phyloP scores from a whole-genome alignment of 2,888 invertebrate species.

The Caenorhabditis sulstoni region DNA sequence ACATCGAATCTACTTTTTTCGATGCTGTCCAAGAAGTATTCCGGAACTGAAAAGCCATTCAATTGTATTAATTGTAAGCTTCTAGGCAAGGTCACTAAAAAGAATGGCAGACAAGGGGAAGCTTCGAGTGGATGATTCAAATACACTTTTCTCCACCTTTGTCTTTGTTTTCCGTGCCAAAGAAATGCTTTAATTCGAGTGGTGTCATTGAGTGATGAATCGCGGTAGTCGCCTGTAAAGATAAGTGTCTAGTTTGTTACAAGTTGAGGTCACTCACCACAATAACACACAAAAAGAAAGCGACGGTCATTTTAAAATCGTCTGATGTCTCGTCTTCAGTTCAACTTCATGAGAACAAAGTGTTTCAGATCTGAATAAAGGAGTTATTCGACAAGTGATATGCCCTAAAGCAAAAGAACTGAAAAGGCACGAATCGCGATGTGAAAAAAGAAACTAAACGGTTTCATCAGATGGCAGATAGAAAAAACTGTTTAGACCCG shows the following conservation, averaged over 20 bases:
- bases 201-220: slow-evolving; percentile 57
- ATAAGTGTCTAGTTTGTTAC: slow-evolving; percentile 6
- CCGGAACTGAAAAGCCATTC: slow-evolving; percentile 49
- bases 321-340: not conserved
- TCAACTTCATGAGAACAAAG: not conserved
- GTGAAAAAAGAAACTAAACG: slow-evolving; percentile 3
- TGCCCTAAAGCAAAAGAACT: slow-evolving; percentile 14
- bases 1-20: slow-evolving; percentile 40
- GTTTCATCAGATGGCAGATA: slow-evolving; percentile 30
- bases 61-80: not conserved
- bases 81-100: slow-evolving; percentile 29
- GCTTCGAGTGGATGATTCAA: slow-evolving; percentile 33
- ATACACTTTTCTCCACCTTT: slow-evolving; percentile 34
- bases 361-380: not conserved
- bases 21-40: slow-evolving; percentile 58
- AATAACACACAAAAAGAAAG: slow-evolving; percentile 1
- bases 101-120: slow-evolving; percentile 21
- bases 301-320: slow-evolving; percentile 11
- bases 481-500: slow-evolving; percentile 31
- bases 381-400: slow-evolving; percentile 20
- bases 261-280: slow-evolving; percentile 28
- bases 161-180: slow-evolving; percentile 53
- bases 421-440: slow-evolving; percentile 5
- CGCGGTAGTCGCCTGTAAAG: slow-evolving; percentile 37
- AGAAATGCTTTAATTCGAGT: slow-evolving; percentile 58